Conservation (phyloP, 1,140 invertebrate genomes). For the Semibalanus balanoides region DNA sequence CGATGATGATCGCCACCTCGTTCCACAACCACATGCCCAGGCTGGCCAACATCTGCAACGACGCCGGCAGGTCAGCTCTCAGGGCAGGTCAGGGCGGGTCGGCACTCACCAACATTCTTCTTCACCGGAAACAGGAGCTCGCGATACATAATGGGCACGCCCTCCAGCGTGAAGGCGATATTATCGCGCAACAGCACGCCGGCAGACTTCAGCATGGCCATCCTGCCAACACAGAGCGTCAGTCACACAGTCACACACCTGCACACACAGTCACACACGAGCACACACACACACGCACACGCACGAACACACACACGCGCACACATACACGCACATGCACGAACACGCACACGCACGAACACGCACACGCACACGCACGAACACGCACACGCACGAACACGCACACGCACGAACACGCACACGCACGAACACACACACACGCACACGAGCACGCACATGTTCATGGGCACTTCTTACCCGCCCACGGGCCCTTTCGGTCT, state of each 20-base stretch:
- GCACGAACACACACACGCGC: too few relatives aligned
- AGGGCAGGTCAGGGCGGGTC: too few relatives aligned
- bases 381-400: too few relatives aligned
- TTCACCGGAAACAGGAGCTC: not conserved
- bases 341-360: too few relatives aligned
- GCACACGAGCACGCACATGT: too few relatives aligned
- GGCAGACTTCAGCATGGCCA: not conserved
- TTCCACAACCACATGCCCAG: not conserved
- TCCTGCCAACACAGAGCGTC: not conserved
- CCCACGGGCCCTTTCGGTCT: too few relatives aligned
- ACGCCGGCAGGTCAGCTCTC: not conserved
- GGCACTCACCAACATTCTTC: not conserved
- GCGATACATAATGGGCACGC: not conserved
- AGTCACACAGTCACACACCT: not conserved
- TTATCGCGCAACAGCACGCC: not conserved
- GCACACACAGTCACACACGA: not conserved
- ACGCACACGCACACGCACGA: too few relatives aligned
- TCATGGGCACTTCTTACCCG: too few relatives aligned
- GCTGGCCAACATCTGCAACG: not conserved
- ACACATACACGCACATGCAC: too few relatives aligned
- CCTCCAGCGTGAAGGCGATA: not conserved
- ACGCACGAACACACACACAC: too few relatives aligned
- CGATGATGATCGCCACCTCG: not conserved
- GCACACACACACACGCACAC: too few relatives aligned
- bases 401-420: too few relatives aligned